phyloP scores from a whole-genome alignment of 1,140 invertebrate genomes.

The Melitaea cinxia region DNA sequence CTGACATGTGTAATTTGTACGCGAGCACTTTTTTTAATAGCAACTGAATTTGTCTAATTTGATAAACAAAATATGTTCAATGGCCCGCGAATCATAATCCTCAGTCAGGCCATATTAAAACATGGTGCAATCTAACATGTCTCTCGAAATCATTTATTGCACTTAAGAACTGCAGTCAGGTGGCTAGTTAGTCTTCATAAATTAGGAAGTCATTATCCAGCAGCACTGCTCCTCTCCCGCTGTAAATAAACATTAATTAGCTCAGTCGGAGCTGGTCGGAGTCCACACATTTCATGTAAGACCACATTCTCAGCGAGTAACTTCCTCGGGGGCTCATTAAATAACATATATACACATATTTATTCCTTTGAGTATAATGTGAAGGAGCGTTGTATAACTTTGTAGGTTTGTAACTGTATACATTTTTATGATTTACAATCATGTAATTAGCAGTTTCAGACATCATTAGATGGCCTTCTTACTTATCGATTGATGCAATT shows the following conservation, averaged over 20 bases:
- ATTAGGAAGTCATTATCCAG: neutral
- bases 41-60: no score
- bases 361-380: neutral
- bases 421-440: neutral
- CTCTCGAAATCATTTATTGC: no score
- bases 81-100: no score
- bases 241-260: constrained; percentile 16
- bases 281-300: neutral
- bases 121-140: no score
- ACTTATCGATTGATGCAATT: no score
- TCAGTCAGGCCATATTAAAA: no score
- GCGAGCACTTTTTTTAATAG: no score
- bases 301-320: constrained; percentile 5
- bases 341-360: constrained; percentile 8
- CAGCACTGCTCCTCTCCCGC: neutral
- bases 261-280: neutral
- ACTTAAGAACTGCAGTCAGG: no score
- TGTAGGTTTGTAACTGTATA: neutral
- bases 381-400: neutral
- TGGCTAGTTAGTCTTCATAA: constrained; percentile 1
- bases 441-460: no score
- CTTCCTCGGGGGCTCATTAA: constrained; percentile 18
- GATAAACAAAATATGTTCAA: no score
- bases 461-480: no score
- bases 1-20: no score